Conservation (phyloP, 2,113 vertebrate genomes). For the Myodes glareolus region DNA sequence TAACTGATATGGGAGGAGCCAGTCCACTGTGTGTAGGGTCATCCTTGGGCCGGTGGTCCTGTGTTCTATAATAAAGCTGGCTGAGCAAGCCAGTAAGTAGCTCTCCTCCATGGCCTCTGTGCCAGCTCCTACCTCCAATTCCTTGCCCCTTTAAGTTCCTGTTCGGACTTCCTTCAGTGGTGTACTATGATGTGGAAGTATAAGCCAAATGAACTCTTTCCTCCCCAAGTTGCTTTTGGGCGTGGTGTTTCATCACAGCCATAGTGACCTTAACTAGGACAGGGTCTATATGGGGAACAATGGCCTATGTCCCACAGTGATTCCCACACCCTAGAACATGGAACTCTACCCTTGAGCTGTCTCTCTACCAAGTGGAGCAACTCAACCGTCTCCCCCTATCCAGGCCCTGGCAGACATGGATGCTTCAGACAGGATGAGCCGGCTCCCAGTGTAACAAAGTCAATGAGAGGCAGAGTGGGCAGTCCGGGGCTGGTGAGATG, state of each 20-base stretch:
- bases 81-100: background rate
- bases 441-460: background rate
- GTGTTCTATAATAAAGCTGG: background rate
- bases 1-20: background rate
- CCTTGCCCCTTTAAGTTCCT: background rate
- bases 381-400: too few species aligned
- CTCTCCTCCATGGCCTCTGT: background rate
- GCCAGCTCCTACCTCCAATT: background rate
- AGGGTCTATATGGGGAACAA: background rate
- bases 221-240: background rate
- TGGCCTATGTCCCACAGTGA: background rate
- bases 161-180: background rate
- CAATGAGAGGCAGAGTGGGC: background rate
- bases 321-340: background rate
- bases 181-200: background rate
- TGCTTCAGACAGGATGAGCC: background rate
- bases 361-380: background rate
- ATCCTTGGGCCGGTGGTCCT: background rate
- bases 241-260: background rate
- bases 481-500: background rate
- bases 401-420: background rate
- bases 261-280: background rate
- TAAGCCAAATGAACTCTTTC: background rate
- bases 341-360: background rate
- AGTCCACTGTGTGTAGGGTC: background rate